Evolutionary conservation across 2,888 invertebrate species (phyloP).

Genomic region (Microchrysa polita): DNA sequence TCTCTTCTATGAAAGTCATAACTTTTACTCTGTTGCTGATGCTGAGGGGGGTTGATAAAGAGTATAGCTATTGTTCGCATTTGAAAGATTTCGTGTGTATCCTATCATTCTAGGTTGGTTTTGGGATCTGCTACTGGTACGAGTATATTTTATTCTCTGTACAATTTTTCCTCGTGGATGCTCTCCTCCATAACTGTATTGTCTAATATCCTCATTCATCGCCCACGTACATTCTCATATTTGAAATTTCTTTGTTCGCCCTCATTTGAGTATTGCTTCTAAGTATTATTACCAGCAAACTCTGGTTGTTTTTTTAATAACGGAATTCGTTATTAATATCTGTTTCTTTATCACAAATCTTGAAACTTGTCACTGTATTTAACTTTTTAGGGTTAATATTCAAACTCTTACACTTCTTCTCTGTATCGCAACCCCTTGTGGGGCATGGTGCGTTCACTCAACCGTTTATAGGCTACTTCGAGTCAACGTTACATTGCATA

Average conservation of each 20-base stretch:
- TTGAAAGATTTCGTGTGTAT: not conserved
- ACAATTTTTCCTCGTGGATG: not conserved
- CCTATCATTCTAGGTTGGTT: slow-evolving; percentile 1
- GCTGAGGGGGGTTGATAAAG: not conserved
- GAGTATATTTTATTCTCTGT: not conserved
- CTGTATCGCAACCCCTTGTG: too few relatives aligned
- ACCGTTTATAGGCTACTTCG: too few relatives aligned
- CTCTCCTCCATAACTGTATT: not conserved
- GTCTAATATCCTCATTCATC: not conserved
- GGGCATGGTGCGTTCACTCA: too few relatives aligned
- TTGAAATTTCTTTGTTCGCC: not conserved
- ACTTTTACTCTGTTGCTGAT: not conserved
- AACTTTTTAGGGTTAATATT: too few relatives aligned
- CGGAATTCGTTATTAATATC: too few relatives aligned
- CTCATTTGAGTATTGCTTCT: not conserved
- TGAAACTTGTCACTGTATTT: too few relatives aligned
- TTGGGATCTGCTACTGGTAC: not conserved
- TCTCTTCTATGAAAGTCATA: not conserved
- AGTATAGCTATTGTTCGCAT: not conserved
- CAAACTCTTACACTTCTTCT: too few relatives aligned
- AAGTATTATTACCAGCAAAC: not conserved
- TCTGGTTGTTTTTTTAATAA: not conserved
- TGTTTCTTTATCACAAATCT: too few relatives aligned
- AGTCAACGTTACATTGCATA: too few relatives aligned
- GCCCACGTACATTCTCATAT: not conserved